A percentile compares a stretch with the other conserved stretches of the same genome.
Evolutionary conservation across 1,140 invertebrate species (phyloP).

Genomic region (Lysiphlebus fabarum): DNA sequence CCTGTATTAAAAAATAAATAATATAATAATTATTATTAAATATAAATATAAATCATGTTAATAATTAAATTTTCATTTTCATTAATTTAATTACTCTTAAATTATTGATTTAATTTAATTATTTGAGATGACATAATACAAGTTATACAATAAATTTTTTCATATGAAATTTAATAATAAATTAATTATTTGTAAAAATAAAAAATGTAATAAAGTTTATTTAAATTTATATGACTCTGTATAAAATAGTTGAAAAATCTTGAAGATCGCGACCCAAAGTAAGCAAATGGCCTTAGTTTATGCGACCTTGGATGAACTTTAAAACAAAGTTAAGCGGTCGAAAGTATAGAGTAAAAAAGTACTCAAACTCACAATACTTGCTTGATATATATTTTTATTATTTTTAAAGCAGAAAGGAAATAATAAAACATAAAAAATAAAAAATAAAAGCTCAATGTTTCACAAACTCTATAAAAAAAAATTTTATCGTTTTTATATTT

Average conservation of each 20-base stretch:
- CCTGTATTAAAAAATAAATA: too few relatives aligned
- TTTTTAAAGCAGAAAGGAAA: conserved; percentile 32
- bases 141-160: too few relatives aligned
- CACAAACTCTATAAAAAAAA: conserved; percentile 1
- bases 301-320: conserved; percentile 34
- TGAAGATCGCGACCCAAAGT: conserved; percentile 14
- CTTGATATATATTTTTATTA: neutral
- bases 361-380: conserved; percentile 18
- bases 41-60: too few relatives aligned
- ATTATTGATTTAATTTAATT: conserved; percentile 18
- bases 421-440: too few relatives aligned
- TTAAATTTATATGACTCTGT: conserved; percentile 30
- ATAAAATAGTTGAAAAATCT: conserved; percentile 24
- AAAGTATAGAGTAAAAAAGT: conserved; percentile 20
- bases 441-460: neutral
- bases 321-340: conserved; percentile 26
- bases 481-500: conserved; percentile 3
- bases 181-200: too few relatives aligned
- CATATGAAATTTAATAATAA: too few relatives aligned
- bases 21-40: too few relatives aligned
- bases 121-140: too few relatives aligned
- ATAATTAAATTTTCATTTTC: too few relatives aligned
- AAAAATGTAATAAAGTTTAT: too few relatives aligned
- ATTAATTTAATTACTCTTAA: neutral
- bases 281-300: conserved; percentile 18